phyloP scores from a whole-genome alignment of 1,140 invertebrate species.

The Cataglyphis hispanica region DNA sequence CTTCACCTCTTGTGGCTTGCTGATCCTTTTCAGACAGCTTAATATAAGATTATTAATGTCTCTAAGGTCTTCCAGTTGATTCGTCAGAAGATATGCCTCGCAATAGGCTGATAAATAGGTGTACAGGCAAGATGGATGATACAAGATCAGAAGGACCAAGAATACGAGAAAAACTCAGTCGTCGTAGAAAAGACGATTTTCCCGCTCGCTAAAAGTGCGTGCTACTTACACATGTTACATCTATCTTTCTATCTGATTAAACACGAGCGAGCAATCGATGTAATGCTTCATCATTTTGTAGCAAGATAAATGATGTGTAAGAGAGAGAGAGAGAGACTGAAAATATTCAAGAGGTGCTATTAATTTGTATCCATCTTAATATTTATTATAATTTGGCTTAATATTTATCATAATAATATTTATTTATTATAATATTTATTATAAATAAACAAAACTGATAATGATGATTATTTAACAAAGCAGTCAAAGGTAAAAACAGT shows the following conservation, averaged over 20 bases:
- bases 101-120: slow-evolving; percentile 53
- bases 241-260: slow-evolving; percentile 54
- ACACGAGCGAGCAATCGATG: slow-evolving; percentile 26
- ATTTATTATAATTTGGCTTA: background rate
- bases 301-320: no score
- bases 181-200: slow-evolving; percentile 2
- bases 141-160: slow-evolving; percentile 48
- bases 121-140: slow-evolving; percentile 65
- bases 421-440: no score
- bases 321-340: background rate
- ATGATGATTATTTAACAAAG: background rate
- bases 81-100: slow-evolving; percentile 43
- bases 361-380: background rate
- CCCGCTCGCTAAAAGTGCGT: background rate
- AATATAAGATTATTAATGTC: slow-evolving; percentile 66
- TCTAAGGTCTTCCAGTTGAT: slow-evolving; percentile 21
- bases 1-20: background rate
- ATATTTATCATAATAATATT: no score
- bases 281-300: background rate
- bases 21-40: slow-evolving; percentile 57
- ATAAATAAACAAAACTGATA: background rate
- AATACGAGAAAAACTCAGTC: slow-evolving; percentile 25
- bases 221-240: background rate
- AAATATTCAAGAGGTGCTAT: background rate
- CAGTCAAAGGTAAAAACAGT: background rate